phyloP scores from a whole-genome alignment of 1,140 invertebrate species.

The Campoletis sonorensis region DNA sequence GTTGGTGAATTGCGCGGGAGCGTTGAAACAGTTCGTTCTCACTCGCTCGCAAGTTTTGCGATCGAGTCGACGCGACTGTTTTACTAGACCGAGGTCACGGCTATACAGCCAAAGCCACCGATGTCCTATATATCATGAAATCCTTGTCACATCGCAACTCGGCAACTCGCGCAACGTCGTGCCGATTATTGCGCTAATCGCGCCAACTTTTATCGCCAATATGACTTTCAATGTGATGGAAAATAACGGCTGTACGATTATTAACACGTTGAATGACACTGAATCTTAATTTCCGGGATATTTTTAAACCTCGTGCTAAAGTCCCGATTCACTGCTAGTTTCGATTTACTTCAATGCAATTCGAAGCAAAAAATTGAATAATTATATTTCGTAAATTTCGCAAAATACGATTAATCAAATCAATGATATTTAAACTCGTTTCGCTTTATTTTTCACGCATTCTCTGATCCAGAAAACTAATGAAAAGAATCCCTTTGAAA shows the following conservation, averaged over 20 bases:
- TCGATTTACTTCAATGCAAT: too few species aligned
- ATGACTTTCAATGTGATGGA: not conserved
- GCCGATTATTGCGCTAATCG: conserved; percentile 17
- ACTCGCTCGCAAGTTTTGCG: conserved; percentile 21
- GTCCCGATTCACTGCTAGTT: too few species aligned
- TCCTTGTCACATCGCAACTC: not conserved
- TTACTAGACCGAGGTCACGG: conserved; percentile 30
- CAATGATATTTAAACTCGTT: too few species aligned
- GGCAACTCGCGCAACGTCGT: not conserved
- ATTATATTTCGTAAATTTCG: too few species aligned
- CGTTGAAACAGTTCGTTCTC: conserved; percentile 12
- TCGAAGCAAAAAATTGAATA: too few species aligned
- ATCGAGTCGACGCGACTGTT: not conserved
- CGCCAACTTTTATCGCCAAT: not conserved
- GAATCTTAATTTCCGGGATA: too few species aligned
- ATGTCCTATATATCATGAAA: not conserved
- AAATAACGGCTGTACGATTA: conserved; percentile 7
- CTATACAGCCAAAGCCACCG: conserved; percentile 11
- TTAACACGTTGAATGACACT: not conserved
- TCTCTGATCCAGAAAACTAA: too few species aligned
- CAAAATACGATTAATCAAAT: too few species aligned
- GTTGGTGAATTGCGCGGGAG: not conserved
- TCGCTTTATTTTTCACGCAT: too few species aligned
- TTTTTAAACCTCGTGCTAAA: too few species aligned
- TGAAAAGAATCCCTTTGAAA: too few species aligned